Percentiles rank a stretch among this genome's conserved stretches.
phyloP scores from a whole-genome alignment of 2,113 vertebrate genomes.

The Spilogale gracilis region DNA sequence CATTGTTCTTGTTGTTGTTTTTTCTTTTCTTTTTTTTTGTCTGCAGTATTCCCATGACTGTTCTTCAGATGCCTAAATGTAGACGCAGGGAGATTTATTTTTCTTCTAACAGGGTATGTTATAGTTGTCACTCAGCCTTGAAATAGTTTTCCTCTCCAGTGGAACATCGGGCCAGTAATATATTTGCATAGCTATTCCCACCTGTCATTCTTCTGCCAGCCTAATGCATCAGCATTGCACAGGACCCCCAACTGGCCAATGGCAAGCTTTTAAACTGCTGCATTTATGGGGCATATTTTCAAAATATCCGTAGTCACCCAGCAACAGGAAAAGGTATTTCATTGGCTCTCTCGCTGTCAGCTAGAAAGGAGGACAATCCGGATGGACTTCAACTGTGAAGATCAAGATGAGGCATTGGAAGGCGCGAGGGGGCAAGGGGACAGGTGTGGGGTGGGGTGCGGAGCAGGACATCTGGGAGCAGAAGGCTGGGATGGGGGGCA shows the following conservation, averaged over 20 bases:
- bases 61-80: constrained; percentile 63
- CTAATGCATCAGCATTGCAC: constrained; percentile 66
- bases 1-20: neutral
- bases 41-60: constrained; percentile 61
- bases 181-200: constrained; percentile 82
- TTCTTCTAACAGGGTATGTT: constrained; percentile 76
- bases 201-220: constrained; percentile 75
- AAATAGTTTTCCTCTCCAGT: constrained; percentile 83
- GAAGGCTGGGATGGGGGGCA: neutral
- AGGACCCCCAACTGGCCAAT: constrained; percentile 30
- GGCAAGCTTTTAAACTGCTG: neutral
- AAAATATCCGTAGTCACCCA: constrained; percentile 39
- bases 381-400: constrained; percentile 61
- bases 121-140: constrained; percentile 84
- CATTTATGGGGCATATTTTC: constrained; percentile 17
- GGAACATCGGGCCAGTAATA: constrained; percentile 75
- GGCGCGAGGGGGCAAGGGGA: neutral
- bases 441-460: too few relatives aligned
- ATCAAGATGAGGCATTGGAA: neutral
- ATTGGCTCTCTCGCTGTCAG: constrained; percentile 67
- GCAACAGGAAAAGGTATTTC: constrained; percentile 77
- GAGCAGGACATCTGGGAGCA: too few relatives aligned
- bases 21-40: neutral
- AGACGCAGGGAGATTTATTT: constrained; percentile 80
- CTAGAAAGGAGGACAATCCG: constrained; percentile 27